phyloP scores from a whole-genome alignment of 2,888 invertebrate species.

The Amaurobius ferox region DNA sequence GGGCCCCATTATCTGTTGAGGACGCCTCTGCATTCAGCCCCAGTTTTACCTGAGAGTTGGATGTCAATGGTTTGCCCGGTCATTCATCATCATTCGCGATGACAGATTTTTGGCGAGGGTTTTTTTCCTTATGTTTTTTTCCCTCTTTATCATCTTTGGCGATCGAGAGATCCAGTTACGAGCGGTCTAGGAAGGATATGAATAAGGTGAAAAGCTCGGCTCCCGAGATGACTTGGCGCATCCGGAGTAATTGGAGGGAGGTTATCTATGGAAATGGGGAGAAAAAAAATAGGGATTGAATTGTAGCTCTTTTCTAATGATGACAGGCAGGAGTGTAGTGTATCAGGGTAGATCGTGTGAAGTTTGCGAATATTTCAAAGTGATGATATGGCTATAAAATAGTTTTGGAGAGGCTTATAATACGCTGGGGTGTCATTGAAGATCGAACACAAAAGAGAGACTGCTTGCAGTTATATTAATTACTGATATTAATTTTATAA shows the following conservation, averaged over 20 bases:
- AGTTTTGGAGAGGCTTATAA: too few relatives aligned
- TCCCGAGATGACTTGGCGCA: neutral
- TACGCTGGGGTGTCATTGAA: too few relatives aligned
- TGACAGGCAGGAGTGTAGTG: neutral
- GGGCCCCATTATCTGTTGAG: conserved; percentile 52
- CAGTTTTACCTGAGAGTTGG: conserved; percentile 65
- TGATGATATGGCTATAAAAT: too few relatives aligned
- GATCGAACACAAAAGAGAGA: too few relatives aligned
- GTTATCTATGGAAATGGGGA: conserved; percentile 8
- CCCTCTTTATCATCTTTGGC: neutral
- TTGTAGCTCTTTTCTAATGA: conserved; percentile 1
- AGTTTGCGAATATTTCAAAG: too few relatives aligned
- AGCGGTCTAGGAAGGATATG: neutral
- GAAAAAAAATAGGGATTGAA: neutral
- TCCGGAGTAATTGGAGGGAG: too few relatives aligned
- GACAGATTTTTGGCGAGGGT: conserved; percentile 26
- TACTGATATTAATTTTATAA: too few relatives aligned
- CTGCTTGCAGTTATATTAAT: too few relatives aligned
- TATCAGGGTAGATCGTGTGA: neutral
- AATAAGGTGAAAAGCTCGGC: neutral
- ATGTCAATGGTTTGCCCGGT: conserved; percentile 40
- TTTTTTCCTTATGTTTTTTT: too few relatives aligned
- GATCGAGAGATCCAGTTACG: conserved; percentile 13
- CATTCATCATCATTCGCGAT: conserved; percentile 62
- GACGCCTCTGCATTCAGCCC: conserved; percentile 53